Evolutionary conservation across 1,140 invertebrate species (phyloP), one percentile per base, ranked within the genome.

Genomic region (Formica selysi): DNA sequence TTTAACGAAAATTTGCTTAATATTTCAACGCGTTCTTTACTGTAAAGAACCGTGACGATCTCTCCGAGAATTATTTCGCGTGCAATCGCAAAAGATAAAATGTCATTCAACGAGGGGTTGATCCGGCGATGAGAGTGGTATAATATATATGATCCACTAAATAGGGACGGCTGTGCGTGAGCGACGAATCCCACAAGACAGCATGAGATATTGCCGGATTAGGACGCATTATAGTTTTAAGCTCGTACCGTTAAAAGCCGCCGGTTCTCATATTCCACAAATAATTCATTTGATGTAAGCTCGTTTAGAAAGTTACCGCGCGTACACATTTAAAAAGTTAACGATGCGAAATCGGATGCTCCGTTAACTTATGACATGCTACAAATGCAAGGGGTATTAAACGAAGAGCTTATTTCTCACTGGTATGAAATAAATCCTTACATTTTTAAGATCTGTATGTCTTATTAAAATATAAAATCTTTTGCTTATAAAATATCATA

Each of bases 201-300:
- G 92, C 87, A 92, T 94, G 92, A 94, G 90, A 93, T 94, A 94
- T 94, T 93, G 92, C 91, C 78, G 92, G 91, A 93, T 94, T 92
- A 94, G 92, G 91, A 88, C 65, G 90, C 85, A 93, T 94, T 93
- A 93, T 93, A 93, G 92, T 94, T 94, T 94, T 94, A 94, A 94
- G 92, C 91, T 90, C 76, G 78, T 91, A 76, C 74, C 86, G 81
- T 93, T 91, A 90, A 92, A 91, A 91, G 86, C 85, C 81, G 86
- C 68, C 70, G 91, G 91, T 93, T 92, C 92, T 94, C 91, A 93
- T 91, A 79, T 76, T 61, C 64, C 22, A n/a, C 22, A 36, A 48
- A 74, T 61, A 73, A 89, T 70, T 85, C 81, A 68, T 85, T 74
- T 59, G 68, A 74, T 44, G 79, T 74, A 74, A 73, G 68, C 68